Base-by-base conservation (phyloP, 2,113 vertebrate genomes). In the Cavia porcellus region DNA sequence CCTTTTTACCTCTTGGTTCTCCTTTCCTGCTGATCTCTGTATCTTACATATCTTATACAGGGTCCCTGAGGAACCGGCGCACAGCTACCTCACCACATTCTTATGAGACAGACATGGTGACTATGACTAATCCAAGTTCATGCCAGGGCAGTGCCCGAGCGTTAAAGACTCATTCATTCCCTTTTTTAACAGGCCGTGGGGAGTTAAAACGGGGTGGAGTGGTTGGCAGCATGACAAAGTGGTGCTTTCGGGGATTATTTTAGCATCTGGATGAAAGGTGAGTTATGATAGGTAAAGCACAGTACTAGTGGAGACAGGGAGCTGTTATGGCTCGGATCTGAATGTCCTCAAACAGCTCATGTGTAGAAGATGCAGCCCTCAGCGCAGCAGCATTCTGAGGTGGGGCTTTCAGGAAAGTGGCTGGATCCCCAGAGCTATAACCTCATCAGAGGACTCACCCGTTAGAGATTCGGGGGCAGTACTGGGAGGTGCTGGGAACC, bases 141-240 rank as follows among this genome's bases (percentile, higher is more conserved):
- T 57, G 25, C 12, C 50, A 59, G n/a, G 52, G 52, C 38, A 50
- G 25, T 70, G 30, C 77, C 83, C 25, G 52, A 86, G 5, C 72
- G 32, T 47, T 81, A 79, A 52, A 91, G 59, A 89, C 72, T 85
- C 57, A 88, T 75, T 95, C 90, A 77, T 82, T 92, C 66, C 24
- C 28, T 32, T 93, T 93, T 75, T 81, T 24, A 84, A 64, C 81
- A 52, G 90, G 35, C 42, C 52, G 22, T 32, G 28, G 38, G 45
- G 59, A 70, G 14, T 61, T 91, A 47, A 79, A 70, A 62, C 47
- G 28, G 10, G 4, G 22, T 50, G 15, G 68, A 25, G 42, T 42
- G 45, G 45, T 12, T 86, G 32, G 30, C n/a, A 74, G 38, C 28
- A 9, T 57, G 64, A 74, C 38, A n/a, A 47, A 45, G 57, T 30